Conservation (phyloP, 2,113 vertebrate genomes). For the Forbesichthys papilliferus region DNA sequence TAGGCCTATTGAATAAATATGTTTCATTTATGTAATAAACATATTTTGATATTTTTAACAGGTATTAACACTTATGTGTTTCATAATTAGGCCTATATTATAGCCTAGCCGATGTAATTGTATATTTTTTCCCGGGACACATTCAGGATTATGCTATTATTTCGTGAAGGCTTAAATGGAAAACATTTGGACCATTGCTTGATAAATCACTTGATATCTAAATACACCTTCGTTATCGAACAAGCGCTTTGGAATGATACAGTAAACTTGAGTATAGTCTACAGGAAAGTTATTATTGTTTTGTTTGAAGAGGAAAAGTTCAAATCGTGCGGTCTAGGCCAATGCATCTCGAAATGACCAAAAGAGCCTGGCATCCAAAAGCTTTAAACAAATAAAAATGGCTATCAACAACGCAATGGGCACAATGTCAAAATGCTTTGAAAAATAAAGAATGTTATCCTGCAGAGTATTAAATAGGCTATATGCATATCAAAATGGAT, state of each 20-base stretch:
- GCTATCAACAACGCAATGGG: no score
- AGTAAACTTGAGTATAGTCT: background rate
- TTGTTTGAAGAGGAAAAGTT: constrained; percentile 22
- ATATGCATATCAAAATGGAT: background rate
- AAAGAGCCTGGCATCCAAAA: constrained; percentile 5
- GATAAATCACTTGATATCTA: background rate
- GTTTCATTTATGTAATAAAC: background rate
- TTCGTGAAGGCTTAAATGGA: constrained; percentile 17
- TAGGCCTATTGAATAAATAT: background rate
- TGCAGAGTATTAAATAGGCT: background rate
- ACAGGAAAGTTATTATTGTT: constrained; percentile 9
- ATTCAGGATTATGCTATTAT: constrained; percentile 17
- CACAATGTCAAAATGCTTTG: background rate
- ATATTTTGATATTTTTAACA: no score
- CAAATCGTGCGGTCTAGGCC: constrained; percentile 11
- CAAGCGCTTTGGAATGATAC: background rate
- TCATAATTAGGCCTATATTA: background rate
- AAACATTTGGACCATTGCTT: background rate
- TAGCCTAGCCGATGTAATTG: no score
- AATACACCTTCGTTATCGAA: background rate
- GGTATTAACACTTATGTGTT: background rate
- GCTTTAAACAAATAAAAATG: no score
- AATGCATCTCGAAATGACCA: constrained; percentile 3
- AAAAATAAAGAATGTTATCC: background rate
- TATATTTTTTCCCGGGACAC: constrained; percentile 1